phyloP scores from a whole-genome alignment of 2,888 invertebrate species.

The Gnatocerus cornutus region DNA sequence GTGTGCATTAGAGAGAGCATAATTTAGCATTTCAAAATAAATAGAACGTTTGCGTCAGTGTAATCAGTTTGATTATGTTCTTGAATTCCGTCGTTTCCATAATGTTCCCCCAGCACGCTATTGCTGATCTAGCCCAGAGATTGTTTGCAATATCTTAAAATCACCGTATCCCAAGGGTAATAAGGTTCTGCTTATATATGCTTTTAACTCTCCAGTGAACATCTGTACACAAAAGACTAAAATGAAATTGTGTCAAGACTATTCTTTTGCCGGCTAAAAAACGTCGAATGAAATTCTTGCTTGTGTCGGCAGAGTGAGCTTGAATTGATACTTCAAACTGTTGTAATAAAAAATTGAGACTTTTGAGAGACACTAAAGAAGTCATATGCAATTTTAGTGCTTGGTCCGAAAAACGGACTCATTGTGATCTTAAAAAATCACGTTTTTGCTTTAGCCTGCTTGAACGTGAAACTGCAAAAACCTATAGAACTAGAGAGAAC shows the following conservation, averaged over 20 bases:
- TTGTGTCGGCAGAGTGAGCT: too few species aligned
- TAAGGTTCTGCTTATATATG: slow-evolving; percentile 52
- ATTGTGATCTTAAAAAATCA: too few species aligned
- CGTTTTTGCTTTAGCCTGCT: too few species aligned
- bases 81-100: slow-evolving; percentile 50
- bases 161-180: slow-evolving; percentile 52
- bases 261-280: slow-evolving; percentile 33
- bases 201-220: slow-evolving; percentile 50
- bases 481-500: too few species aligned
- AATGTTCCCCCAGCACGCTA: slow-evolving; percentile 48
- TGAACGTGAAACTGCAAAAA: too few species aligned
- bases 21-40: slow-evolving; percentile 41
- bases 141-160: slow-evolving; percentile 56
- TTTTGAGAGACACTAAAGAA: too few species aligned
- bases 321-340: slow-evolving; percentile 46
- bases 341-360: too few species aligned
- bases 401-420: too few species aligned
- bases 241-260: slow-evolving; percentile 42
- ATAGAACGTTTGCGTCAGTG: slow-evolving; percentile 47
- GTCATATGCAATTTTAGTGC: too few species aligned
- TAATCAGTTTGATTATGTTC: slow-evolving; percentile 49
- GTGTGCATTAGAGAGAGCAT: slow-evolving; percentile 10
- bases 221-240: slow-evolving; percentile 42
- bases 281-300: slow-evolving; percentile 14
- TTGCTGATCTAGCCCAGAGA: slow-evolving; percentile 52